Evolutionary conservation across 2,113 vertebrate species (phyloP).

Genomic region (Mesitornis unicolor): DNA sequence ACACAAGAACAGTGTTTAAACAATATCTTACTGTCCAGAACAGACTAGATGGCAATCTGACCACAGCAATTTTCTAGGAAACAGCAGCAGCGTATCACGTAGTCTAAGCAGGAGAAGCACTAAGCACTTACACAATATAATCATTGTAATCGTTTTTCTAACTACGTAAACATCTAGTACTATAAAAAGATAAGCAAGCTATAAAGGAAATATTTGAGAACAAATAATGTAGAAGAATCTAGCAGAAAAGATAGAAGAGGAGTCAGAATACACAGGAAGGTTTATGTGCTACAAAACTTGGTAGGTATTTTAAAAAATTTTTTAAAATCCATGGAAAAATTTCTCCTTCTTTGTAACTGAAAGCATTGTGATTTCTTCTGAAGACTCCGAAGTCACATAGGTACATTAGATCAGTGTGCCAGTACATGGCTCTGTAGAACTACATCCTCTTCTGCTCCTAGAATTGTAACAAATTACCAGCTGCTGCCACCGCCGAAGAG

Average conservation of each 20-base stretch:
- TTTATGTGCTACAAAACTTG: neutral
- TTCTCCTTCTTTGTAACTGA: neutral
- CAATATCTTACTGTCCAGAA: constrained; percentile 56
- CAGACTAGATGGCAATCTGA: constrained; percentile 48
- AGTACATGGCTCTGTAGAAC: neutral
- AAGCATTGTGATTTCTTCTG: neutral
- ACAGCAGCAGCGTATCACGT: constrained; percentile 5
- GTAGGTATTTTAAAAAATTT: too few species aligned
- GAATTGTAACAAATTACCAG: fast-evolving
- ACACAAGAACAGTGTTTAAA: constrained; percentile 41
- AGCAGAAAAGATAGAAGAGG: neutral
- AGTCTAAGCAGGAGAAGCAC: constrained; percentile 48
- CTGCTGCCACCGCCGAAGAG: neutral
- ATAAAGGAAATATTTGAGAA: constrained; percentile 19
- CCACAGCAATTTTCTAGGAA: constrained; percentile 59
- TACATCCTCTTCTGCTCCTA: neutral
- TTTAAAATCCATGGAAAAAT: neutral
- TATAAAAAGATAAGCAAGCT: constrained; percentile 30
- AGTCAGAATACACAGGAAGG: neutral
- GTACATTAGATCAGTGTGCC: neutral
- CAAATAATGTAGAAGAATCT: neutral
- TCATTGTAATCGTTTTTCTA: constrained; percentile 49
- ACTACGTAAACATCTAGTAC: constrained; percentile 52
- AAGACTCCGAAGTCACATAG: neutral
- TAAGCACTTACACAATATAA: constrained; percentile 16